Percentiles rank a stretch among this genome's conserved stretches.
Evolutionary conservation across 1,140 invertebrate genomes (phyloP).

Genomic region (Bombus soroeensis): DNA sequence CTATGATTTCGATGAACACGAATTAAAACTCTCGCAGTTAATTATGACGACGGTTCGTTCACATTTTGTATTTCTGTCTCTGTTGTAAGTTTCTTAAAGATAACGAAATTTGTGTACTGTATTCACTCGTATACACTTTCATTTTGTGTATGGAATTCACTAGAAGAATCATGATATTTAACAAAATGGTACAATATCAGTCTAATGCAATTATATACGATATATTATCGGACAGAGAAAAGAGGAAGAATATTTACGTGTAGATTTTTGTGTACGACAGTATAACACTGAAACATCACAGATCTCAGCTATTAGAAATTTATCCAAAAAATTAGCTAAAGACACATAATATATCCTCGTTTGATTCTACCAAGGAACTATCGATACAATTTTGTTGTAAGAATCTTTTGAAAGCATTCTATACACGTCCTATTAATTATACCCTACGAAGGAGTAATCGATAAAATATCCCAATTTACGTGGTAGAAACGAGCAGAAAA

Average conservation of each 20-base stretch:
- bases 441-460: neutral
- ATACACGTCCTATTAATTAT: neutral
- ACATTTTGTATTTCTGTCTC: neutral
- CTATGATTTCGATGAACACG: neutral
- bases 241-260: no score
- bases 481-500: neutral
- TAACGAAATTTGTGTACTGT: neutral
- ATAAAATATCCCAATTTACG: neutral
- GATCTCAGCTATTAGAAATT: no score
- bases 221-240: neutral
- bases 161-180: no score
- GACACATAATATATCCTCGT: no score
- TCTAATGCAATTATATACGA: neutral
- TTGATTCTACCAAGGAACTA: neutral
- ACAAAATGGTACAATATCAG: neutral
- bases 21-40: neutral
- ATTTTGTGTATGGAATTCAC: no score
- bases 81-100: neutral
- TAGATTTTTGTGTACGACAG: neutral
- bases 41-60: neutral
- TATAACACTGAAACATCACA: neutral
- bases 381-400: neutral
- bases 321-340: neutral
- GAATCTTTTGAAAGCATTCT: neutral
- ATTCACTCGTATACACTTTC: no score